These are phyloP conservation scores for Osmoderma eremita DNA, from an alignment of 2,888 invertebrate genomes.

Conservation along the genomic window DNA sequence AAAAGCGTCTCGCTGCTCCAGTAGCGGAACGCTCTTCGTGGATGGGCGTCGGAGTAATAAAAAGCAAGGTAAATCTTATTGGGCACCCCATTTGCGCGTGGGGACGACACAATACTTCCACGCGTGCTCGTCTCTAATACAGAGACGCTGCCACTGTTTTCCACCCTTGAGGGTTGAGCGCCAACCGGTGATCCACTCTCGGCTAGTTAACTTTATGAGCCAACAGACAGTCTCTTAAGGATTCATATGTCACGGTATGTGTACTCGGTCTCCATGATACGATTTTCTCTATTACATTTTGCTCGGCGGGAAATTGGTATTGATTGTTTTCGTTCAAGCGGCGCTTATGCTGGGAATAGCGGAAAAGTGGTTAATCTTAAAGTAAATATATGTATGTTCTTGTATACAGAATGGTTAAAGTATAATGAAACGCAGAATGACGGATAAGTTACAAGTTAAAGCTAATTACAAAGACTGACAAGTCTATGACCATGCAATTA, in stretches of 20 bases:
- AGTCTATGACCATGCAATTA: no score
- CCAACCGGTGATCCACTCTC: conserved; percentile 44
- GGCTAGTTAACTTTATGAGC: conserved; percentile 53
- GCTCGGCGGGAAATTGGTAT: conserved; percentile 2
- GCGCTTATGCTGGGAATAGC: no score
- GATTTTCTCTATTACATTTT: conserved; percentile 7
- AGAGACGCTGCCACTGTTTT: conserved; percentile 17
- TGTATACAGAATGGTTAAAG: no score
- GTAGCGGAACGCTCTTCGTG: not conserved
- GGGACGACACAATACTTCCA: conserved; percentile 19
- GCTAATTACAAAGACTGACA: no score
- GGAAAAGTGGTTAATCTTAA: no score
- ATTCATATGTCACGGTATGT: conserved; percentile 48
- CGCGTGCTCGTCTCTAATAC: conserved; percentile 3
- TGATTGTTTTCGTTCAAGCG: conserved; percentile 3
- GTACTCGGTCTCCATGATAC: conserved; percentile 1
- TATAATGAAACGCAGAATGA: no score
- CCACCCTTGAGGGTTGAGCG: conserved; percentile 35
- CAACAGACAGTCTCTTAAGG: conserved; percentile 52
- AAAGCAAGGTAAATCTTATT: conserved; percentile 38
- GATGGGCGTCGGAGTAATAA: conserved; percentile 29
- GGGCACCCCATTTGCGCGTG: conserved; percentile 34
- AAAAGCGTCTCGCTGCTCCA: conserved; percentile 4
- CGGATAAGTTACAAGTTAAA: no score
- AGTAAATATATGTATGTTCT: no score